A percentile compares a stretch with the other conserved stretches of the same genome.
Evolutionary conservation across 2,888 invertebrate species (phyloP).

Genomic region (Nyleta sp.): DNA sequence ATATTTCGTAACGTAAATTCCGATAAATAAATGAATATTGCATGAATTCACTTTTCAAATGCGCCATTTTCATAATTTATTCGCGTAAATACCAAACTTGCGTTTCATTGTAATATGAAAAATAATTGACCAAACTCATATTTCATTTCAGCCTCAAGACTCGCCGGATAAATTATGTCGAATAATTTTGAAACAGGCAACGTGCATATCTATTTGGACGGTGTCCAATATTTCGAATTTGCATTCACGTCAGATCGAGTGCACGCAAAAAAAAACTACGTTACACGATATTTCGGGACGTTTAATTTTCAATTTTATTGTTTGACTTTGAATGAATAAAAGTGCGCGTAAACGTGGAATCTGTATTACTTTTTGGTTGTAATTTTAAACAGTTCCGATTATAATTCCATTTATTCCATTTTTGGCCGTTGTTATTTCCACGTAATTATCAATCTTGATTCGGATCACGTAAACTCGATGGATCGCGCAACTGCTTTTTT

Average conservation of each 20-base stretch:
- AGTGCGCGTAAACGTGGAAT: not conserved
- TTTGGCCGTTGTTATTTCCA: not conserved
- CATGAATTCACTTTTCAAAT: conserved; percentile 5
- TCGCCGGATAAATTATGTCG: conserved; percentile 51
- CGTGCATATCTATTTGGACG: conserved; percentile 60
- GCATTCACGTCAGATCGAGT: conserved; percentile 39
- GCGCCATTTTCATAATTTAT: conserved; percentile 34
- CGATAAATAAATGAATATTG: conserved; percentile 14
- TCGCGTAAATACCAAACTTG: conserved; percentile 15
- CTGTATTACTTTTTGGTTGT: conserved; percentile 1
- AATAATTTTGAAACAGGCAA: conserved; percentile 59
- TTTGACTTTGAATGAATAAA: conserved; percentile 7
- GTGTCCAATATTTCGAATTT: conserved; percentile 53
- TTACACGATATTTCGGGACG: conserved; percentile 36
- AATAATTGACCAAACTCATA: conserved; percentile 50
- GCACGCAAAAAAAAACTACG: conserved; percentile 47
- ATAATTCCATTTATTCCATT: not conserved
- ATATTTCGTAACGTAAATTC: not conserved
- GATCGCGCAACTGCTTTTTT: conserved; percentile 35
- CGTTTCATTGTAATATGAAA: conserved; percentile 18
- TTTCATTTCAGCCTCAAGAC: conserved; percentile 48
- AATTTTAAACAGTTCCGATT: conserved; percentile 6
- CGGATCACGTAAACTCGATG: conserved; percentile 10
- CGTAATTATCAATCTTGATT: conserved; percentile 25
- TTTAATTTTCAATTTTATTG: conserved; percentile 32